phyloP scores from a whole-genome alignment of 2,113 vertebrate genomes.

The Cyrtonyx montezumae region DNA sequence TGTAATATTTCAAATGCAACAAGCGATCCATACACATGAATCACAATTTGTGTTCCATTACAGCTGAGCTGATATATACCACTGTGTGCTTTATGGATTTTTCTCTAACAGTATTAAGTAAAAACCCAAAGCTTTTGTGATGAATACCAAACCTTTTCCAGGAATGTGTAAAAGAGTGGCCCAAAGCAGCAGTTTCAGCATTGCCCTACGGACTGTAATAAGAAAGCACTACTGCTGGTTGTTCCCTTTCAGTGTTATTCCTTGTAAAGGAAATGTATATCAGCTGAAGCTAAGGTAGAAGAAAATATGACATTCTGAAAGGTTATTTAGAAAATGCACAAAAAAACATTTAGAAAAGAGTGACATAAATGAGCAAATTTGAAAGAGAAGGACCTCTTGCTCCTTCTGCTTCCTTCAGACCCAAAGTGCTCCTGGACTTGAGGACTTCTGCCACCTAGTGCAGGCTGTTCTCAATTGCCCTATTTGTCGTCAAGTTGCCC shows the following conservation, averaged over 20 bases:
- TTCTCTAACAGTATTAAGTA: slow-evolving; percentile 49
- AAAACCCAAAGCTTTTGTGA: background rate
- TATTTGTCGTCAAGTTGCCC: background rate
- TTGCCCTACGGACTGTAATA: background rate
- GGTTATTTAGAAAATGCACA: background rate
- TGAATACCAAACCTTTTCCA: slow-evolving; percentile 30
- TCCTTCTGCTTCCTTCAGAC: background rate
- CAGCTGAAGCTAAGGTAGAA: background rate
- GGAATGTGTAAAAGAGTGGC: background rate
- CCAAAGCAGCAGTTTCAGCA: background rate
- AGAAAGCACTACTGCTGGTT: background rate
- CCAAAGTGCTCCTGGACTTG: background rate
- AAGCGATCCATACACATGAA: slow-evolving; percentile 76
- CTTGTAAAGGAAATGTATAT: background rate
- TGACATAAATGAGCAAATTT: background rate
- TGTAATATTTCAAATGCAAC: slow-evolving; percentile 80
- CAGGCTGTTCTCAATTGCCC: background rate
- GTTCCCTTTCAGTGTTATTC: background rate
- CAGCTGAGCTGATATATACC: slow-evolving; percentile 38
- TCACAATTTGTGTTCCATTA: slow-evolving; percentile 70
- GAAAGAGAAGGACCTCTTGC: background rate
- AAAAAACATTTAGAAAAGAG: background rate
- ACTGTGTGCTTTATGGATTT: slow-evolving; percentile 42
- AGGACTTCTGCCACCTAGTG: background rate
- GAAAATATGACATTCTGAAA: background rate